Base-by-base conservation (phyloP, 2,888 invertebrate species). In the Osmoderma eremita region DNA sequence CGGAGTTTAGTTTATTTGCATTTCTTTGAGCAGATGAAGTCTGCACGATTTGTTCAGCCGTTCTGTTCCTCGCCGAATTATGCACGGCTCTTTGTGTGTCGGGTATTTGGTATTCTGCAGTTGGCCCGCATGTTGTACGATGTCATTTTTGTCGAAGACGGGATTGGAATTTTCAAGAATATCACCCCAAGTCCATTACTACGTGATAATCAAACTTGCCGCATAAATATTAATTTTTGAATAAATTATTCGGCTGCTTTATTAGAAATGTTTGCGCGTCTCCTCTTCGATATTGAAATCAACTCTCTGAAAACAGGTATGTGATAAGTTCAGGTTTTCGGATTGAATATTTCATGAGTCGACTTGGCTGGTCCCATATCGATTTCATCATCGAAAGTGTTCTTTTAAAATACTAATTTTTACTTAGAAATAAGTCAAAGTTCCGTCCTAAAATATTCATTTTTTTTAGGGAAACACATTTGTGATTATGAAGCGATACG, bases 211-310 rank as follows among this genome's bases (percentile, higher is more conserved):
- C 58, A 61, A 61, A 61, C 58, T 61, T 48, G 42, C 48, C 45
- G 36, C 58, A 61, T 61, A 61, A 61, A 61, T 61, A 61, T 61
- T 61, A 61, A 61, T 61, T 48, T 61, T 61, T 30, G 58, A 61
- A 61, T 61, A 61, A 61, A 61, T 61, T 61, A 61, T 61, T 45
- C 18, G 58, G 18, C 30, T 61, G 58, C 58, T 42, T 48, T 61
- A 61, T 61, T 61, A 61, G 58, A 45, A 61, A 61, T 61, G 30
- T 61, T 48, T 61, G 24, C 45, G 45, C 45, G 45, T 22, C 45
- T 30, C 48, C 24, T 61, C 45, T 15, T 5, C 48, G 24, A 45
- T 45, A 61, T 61, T 36, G 58, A 45, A 61, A 61, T 61, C 58
- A 36, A 48, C 58, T 30, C 15, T 17, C 58, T 30, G 17, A 24